These are phyloP conservation scores for Euclidia mi DNA, from an alignment of 2,888 invertebrate species.

Conservation along the genomic window DNA sequence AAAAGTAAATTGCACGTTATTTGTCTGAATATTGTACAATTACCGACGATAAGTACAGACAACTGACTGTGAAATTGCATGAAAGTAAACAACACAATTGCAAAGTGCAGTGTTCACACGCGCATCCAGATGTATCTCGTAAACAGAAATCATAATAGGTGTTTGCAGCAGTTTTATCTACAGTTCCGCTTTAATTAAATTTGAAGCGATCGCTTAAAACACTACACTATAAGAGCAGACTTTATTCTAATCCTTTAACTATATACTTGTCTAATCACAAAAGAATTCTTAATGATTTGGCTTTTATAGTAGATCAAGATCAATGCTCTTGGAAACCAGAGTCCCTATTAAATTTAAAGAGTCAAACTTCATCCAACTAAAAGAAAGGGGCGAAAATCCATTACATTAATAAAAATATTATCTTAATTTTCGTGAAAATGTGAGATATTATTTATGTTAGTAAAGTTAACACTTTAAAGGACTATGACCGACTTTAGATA, in stretches of 20 bases:
- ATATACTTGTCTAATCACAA: too few relatives aligned
- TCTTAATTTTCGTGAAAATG: constrained; percentile 29
- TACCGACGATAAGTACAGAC: not conserved
- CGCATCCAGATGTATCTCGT: constrained; percentile 30
- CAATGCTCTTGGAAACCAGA: not conserved
- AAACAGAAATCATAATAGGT: constrained; percentile 30
- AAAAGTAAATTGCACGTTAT: too few relatives aligned
- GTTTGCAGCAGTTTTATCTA: not conserved
- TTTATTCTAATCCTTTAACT: too few relatives aligned
- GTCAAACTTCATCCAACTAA: constrained; percentile 27
- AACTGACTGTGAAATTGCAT: constrained; percentile 15
- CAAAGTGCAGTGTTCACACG: constrained; percentile 16
- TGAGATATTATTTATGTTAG: constrained; percentile 34
- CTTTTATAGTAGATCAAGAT: too few relatives aligned
- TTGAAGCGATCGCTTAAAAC: too few relatives aligned
- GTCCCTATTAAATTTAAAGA: constrained; percentile 29
- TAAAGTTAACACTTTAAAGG: constrained; percentile 3
- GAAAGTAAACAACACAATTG: constrained; percentile 24
- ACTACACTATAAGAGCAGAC: too few relatives aligned
- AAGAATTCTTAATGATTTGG: too few relatives aligned
- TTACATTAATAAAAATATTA: constrained; percentile 37
- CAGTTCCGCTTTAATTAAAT: too few relatives aligned
- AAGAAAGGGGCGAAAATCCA: constrained; percentile 39
- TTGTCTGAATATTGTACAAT: too few relatives aligned
- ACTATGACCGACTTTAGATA: too few relatives aligned